Evolutionary conservation across 2,888 invertebrate genomes (phyloP).

Genomic region (Acleris literana): DNA sequence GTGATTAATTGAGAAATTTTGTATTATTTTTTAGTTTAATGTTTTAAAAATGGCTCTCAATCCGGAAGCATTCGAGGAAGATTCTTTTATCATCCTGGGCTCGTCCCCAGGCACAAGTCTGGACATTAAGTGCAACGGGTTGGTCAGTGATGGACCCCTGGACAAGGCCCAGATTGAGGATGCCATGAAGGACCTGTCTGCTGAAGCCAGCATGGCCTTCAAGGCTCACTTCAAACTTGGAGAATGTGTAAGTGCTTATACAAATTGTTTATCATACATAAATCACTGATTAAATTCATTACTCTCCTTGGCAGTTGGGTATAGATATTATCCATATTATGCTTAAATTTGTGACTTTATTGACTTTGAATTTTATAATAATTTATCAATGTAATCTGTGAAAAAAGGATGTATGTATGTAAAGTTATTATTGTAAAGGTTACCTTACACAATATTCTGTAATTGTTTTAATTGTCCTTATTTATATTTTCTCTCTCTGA

Average conservation of each 20-base stretch:
- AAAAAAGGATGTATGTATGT: no score
- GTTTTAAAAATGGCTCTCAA: conserved; percentile 58
- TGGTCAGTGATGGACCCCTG: conserved; percentile 46
- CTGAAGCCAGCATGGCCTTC: conserved; percentile 68
- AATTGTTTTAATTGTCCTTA: no score
- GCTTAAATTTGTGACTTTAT: no score
- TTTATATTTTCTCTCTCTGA: no score
- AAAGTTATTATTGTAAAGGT: no score
- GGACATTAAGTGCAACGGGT: conserved; percentile 61
- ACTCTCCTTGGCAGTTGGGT: no score
- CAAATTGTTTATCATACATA: background rate
- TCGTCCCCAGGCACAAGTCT: conserved; percentile 71
- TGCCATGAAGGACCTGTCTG: conserved; percentile 68
- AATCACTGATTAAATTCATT: no score
- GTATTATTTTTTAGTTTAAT: conserved; percentile 45
- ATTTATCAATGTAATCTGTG: no score
- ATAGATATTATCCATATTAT: no score
- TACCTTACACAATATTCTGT: no score
- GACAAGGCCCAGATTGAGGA: conserved; percentile 66
- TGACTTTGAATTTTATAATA: no score
- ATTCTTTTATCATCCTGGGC: conserved; percentile 77
- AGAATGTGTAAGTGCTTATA: conserved; percentile 65
- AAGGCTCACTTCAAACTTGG: conserved; percentile 73
- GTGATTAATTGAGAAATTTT: background rate
- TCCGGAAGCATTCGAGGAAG: conserved; percentile 65